Conservation (phyloP, 30 jellyfish, hydroid and myxozoan species). For the Rhopilema esculentum region DNA sequence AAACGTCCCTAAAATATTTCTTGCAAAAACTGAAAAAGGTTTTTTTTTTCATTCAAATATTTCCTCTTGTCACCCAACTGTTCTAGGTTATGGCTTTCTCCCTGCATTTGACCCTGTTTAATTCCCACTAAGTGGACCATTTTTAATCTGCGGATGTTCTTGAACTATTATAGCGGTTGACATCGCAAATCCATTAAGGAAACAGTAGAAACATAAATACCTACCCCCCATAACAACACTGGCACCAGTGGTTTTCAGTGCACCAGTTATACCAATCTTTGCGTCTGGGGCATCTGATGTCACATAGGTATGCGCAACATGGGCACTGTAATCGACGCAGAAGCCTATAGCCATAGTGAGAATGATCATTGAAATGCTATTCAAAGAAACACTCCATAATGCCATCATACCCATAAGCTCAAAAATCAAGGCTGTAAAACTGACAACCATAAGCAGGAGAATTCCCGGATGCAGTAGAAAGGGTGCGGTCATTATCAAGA, state of each 20-base stretch:
- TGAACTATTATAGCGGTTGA: too few relatives aligned
- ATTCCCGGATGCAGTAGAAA: constrained; percentile 76
- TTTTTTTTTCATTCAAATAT: not conserved
- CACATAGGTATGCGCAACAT: constrained; percentile 61
- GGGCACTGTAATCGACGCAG: constrained; percentile 81
- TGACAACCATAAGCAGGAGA: constrained; percentile 60
- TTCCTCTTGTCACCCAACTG: too few relatives aligned
- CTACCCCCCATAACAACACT: constrained; percentile 77
- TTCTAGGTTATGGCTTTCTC: too few relatives aligned
- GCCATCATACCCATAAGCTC: constrained; percentile 84
- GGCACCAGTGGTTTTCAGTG: constrained; percentile 49
- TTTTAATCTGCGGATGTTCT: too few relatives aligned
- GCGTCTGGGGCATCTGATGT: constrained; percentile 42
- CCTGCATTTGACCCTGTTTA: too few relatives aligned
- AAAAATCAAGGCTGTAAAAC: constrained; percentile 63
- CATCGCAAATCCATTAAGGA: too few relatives aligned
- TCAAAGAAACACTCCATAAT: constrained; percentile 53
- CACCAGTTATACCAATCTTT: constrained; percentile 15
- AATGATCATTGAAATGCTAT: constrained; percentile 65
- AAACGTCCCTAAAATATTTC: too few relatives aligned
- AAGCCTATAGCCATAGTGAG: constrained; percentile 70
- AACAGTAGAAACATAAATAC: too few relatives aligned
- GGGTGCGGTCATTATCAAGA: constrained; percentile 74
- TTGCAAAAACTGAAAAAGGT: too few relatives aligned
- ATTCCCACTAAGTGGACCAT: too few relatives aligned